A percentile compares a stretch with the other conserved stretches of the same genome.
Conservation (phyloP, 2,113 vertebrate species). For the Pteruthius melanotis region DNA sequence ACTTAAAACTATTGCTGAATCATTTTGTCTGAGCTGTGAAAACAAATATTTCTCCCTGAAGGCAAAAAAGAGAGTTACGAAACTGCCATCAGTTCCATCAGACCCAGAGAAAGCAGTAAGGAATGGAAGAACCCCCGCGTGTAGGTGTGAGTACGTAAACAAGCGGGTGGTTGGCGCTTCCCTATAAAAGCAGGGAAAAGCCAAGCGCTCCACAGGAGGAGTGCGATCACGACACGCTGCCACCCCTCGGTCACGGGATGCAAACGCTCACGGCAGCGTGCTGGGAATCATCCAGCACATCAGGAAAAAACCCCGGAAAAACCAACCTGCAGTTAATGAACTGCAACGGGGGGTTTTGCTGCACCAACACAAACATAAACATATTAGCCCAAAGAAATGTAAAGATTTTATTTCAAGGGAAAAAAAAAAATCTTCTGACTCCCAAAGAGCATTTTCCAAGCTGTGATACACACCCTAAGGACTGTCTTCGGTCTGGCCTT, state of each 20-base stretch:
- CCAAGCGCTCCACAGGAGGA: accelerated
- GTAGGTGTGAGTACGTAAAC: not conserved
- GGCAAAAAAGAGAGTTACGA: not conserved
- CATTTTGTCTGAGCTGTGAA: not conserved
- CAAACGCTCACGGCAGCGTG: not conserved
- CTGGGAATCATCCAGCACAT: not conserved
- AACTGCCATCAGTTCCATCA: not conserved
- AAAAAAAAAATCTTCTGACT: not conserved
- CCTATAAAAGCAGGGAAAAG: not conserved
- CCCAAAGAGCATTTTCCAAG: not conserved
- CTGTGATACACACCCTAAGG: not conserved
- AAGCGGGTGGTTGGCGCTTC: not conserved
- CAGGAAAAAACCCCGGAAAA: not conserved
- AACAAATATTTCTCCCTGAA: not conserved
- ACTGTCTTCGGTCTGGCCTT: not conserved
- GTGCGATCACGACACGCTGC: not conserved
- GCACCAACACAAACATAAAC: not conserved
- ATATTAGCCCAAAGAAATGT: not conserved
- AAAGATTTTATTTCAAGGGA: not conserved
- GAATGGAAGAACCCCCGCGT: not conserved
- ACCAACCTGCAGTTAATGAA: not conserved
- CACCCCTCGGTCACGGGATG: slow-evolving; percentile 33
- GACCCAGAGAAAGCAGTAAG: not conserved
- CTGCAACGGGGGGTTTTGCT: not conserved
- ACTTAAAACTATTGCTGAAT: not conserved